Percentiles rank a stretch among this genome's conserved stretches.
Conservation (phyloP, 2,113 vertebrate genomes). For the Sebastes fasciatus region DNA sequence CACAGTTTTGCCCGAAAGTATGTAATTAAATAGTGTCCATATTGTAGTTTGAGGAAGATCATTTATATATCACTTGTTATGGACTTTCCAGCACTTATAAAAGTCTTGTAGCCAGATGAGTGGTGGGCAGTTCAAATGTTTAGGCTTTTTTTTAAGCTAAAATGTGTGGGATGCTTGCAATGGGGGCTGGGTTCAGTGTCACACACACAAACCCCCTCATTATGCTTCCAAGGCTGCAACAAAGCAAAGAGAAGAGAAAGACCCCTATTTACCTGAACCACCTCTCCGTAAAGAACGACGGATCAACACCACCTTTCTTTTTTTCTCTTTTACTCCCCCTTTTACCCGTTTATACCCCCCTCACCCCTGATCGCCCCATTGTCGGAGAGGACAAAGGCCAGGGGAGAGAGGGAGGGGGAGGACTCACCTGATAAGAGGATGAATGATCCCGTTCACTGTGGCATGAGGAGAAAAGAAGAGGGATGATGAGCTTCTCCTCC, state of each 20-base stretch:
- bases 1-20: neutral
- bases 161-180: slow-evolving; percentile 1
- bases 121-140: neutral
- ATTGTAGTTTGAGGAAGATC: neutral
- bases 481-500: slow-evolving; percentile 22
- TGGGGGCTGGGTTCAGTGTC: slow-evolving; percentile 15
- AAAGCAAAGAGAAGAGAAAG: slow-evolving; percentile 66
- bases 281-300: slow-evolving; percentile 73
- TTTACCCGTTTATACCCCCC: slow-evolving; percentile 42
- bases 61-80: neutral
- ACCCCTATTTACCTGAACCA: slow-evolving; percentile 78
- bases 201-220: slow-evolving; percentile 67
- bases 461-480: slow-evolving; percentile 41
- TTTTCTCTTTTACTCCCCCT: slow-evolving; percentile 64
- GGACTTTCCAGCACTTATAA: no score
- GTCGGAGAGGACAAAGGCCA: slow-evolving; percentile 74
- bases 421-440: slow-evolving; percentile 80
- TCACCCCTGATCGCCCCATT: slow-evolving; percentile 71
- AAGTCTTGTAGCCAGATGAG: no score
- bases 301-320: slow-evolving; percentile 75
- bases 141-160: neutral
- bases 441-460: slow-evolving; percentile 73
- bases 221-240: slow-evolving; percentile 62
- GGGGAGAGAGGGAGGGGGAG: slow-evolving; percentile 47
- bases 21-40: neutral